These are phyloP conservation scores for Xyliphius kryptos DNA, from an alignment of 2,113 vertebrate species.

Conservation along the genomic window DNA sequence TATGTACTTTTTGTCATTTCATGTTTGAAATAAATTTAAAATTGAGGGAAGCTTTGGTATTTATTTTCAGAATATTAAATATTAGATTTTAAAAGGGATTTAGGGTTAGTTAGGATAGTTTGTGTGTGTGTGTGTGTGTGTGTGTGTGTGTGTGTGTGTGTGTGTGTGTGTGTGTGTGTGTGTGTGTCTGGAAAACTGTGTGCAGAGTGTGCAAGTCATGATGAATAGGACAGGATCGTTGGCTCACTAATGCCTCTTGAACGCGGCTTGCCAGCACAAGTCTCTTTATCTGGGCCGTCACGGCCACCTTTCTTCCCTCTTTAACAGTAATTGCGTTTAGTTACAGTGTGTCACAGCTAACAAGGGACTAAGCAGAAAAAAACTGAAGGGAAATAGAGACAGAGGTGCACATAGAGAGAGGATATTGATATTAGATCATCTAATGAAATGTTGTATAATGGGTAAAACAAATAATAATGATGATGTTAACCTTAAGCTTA, in stretches of 20 bases:
- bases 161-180: conserved; percentile 12
- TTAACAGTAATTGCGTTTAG: conserved; percentile 53
- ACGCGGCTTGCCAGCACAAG: conserved; percentile 44
- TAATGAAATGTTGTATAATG: too few species aligned
- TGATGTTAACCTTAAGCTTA: not conserved
- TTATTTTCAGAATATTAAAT: not conserved
- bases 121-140: too few species aligned
- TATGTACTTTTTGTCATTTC: too few species aligned
- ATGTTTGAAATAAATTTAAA: too few species aligned
- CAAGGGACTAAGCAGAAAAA: conserved; percentile 42
- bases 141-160: not conserved
- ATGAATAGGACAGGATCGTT: conserved; percentile 45
- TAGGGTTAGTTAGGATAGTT: too few species aligned
- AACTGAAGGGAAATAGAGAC: conserved; percentile 9
- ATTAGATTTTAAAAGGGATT: not conserved
- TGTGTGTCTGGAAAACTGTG: conserved; percentile 27
- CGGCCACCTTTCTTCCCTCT: conserved; percentile 46
- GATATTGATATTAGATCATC: not conserved
- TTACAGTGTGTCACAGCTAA: conserved; percentile 48
- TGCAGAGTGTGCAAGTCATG: conserved; percentile 27
- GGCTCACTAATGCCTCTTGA: conserved; percentile 46
- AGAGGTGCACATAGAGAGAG: conserved; percentile 15
- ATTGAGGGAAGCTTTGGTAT: too few species aligned
- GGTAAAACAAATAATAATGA: too few species aligned
- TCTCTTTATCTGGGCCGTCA: conserved; percentile 45